Conservation (phyloP, 2,888 invertebrate species). For the Chelonus formosanus region DNA sequence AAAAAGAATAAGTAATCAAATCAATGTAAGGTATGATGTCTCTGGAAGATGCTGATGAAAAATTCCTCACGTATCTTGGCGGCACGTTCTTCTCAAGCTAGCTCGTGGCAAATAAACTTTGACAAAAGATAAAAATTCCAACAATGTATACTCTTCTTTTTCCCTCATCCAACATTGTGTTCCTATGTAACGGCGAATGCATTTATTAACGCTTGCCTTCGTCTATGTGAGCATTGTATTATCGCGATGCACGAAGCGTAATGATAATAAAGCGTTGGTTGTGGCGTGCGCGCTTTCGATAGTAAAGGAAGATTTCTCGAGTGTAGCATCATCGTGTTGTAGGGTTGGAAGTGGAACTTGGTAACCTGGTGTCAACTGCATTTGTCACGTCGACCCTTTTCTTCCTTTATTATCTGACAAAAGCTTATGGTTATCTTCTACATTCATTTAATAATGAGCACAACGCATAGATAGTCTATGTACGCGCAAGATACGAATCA, state of each 20-base stretch:
- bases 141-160: slow-evolving; percentile 15
- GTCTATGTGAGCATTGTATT: slow-evolving; percentile 24
- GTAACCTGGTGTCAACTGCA: slow-evolving; percentile 25
- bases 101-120: slow-evolving; percentile 9
- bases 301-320: slow-evolving; percentile 38
- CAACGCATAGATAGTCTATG: slow-evolving; percentile 4
- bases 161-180: slow-evolving; percentile 24
- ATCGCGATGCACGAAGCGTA: slow-evolving; percentile 46
- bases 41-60: neutral
- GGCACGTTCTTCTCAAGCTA: slow-evolving; percentile 10
- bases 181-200: slow-evolving; percentile 12
- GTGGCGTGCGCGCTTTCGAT: slow-evolving; percentile 37
- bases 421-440: slow-evolving; percentile 10
- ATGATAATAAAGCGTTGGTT: slow-evolving; percentile 43
- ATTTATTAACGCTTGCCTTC: slow-evolving; percentile 20
- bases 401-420: slow-evolving; percentile 11
- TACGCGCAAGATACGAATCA: slow-evolving; percentile 28
- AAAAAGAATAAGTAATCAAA: too few species aligned
- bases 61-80: slow-evolving; percentile 7
- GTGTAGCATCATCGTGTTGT: slow-evolving; percentile 3
- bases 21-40: neutral
- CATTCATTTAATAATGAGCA: slow-evolving; percentile 19
- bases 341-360: neutral
- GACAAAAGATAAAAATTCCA: slow-evolving; percentile 12
- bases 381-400: slow-evolving; percentile 26